Evolutionary conservation across 2,888 invertebrate species (phyloP).

Genomic region (Erpobdella octoculata): DNA sequence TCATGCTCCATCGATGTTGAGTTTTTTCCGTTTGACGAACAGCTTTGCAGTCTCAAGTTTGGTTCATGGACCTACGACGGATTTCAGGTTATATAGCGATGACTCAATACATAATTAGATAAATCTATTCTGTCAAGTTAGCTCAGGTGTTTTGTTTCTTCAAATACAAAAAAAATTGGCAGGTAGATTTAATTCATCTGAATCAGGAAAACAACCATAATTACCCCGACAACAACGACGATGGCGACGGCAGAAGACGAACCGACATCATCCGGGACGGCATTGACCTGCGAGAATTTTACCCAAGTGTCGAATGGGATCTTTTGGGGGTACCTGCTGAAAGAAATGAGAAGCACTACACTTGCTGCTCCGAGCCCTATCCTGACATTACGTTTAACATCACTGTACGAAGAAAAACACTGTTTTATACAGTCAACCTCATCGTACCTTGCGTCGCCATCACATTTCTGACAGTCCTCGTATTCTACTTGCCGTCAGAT

Average conservation of each 20-base stretch:
- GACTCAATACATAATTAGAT: not conserved
- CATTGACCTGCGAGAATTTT: constrained; percentile 92
- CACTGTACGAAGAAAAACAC: constrained; percentile 83
- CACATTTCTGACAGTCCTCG: constrained; percentile 87
- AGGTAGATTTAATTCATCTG: not conserved
- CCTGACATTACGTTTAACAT: constrained; percentile 93
- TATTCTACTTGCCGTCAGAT: constrained; percentile 93
- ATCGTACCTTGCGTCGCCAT: constrained; percentile 72
- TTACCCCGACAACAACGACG: not conserved
- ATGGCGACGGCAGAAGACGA: not conserved
- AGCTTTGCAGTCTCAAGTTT: constrained; percentile 90
- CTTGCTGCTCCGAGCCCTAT: constrained; percentile 87
- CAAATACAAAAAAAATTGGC: not conserved
- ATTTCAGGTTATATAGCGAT: constrained; percentile 40
- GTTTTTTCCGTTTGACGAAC: constrained; percentile 91
- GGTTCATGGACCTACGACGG: constrained; percentile 67
- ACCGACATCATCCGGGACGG: constrained; percentile 55
- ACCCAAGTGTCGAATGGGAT: constrained; percentile 97
- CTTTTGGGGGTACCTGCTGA: constrained; percentile 71
- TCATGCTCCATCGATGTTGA: constrained; percentile 75
- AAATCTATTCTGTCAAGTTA: too few relatives aligned
- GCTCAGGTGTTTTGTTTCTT: too few relatives aligned
- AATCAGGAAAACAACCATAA: not conserved
- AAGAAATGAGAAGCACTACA: constrained; percentile 59
- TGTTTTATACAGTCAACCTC: constrained; percentile 73